Percentiles rank a stretch among this genome's conserved stretches.
These are phyloP conservation scores for Microcebus murinus DNA, from an alignment of 2,113 vertebrate genomes.

Conservation along the genomic window DNA sequence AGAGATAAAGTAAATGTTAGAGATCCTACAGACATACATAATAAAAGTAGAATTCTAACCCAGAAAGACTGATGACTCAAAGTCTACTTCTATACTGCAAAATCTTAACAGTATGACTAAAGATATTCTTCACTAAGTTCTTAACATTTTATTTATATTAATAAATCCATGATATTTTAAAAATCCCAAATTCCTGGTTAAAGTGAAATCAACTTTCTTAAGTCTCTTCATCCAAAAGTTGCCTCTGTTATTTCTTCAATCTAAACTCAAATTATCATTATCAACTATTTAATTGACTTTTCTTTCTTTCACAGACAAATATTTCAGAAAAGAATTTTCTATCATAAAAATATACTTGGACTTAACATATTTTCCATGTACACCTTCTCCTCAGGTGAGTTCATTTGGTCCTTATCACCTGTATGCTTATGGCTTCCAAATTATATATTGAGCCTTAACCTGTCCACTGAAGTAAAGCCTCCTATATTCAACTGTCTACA, in stretches of 20 bases:
- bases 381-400: background rate
- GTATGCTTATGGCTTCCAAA: background rate
- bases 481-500: background rate
- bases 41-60: background rate
- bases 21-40: background rate
- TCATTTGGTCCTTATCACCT: background rate
- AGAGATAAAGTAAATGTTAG: background rate
- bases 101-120: background rate
- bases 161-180: background rate
- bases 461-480: background rate
- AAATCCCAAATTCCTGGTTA: slow-evolving; percentile 1
- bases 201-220: slow-evolving; percentile 13
- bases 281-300: background rate
- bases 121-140: slow-evolving; percentile 8
- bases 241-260: background rate
- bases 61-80: background rate
- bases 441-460: background rate
- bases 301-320: background rate
- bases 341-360: background rate
- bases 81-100: background rate
- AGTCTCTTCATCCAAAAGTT: slow-evolving; percentile 30
- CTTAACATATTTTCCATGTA: background rate
- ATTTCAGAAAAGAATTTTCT: slow-evolving; percentile 28
- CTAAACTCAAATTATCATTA: background rate
- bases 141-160: slow-evolving; percentile 12